Conservation (phyloP, 1,140 invertebrate species). For the Hylaeus anthracinus region DNA sequence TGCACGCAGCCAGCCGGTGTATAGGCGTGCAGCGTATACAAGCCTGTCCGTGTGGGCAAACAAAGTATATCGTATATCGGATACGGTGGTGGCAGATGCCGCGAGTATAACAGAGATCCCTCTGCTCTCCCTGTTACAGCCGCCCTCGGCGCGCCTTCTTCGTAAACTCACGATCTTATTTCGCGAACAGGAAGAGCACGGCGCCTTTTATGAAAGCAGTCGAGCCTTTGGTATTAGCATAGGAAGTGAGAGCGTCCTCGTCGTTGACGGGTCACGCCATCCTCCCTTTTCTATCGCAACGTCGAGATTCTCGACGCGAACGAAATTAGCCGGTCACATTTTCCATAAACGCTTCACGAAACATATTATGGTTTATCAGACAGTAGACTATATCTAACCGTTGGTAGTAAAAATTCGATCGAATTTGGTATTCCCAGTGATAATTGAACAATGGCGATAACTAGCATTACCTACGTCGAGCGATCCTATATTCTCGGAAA, state of each 20-base stretch:
- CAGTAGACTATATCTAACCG: too few relatives aligned
- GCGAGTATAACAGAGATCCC: slow-evolving; percentile 64
- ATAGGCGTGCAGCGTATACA: slow-evolving; percentile 26
- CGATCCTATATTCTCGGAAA: not conserved
- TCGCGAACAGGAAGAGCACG: slow-evolving; percentile 48
- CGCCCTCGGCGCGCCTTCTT: slow-evolving; percentile 18
- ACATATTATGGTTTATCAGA: not conserved
- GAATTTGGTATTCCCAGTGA: too few relatives aligned
- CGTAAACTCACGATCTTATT: slow-evolving; percentile 64
- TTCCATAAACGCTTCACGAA: not conserved
- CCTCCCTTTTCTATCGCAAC: not conserved
- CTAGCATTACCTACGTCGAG: not conserved
- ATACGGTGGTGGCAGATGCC: slow-evolving; percentile 70
- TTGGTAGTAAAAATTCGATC: too few relatives aligned
- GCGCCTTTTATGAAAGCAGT: slow-evolving; percentile 66
- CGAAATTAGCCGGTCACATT: not conserved
- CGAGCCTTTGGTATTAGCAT: slow-evolving; percentile 55
- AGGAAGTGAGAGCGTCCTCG: slow-evolving; percentile 51
- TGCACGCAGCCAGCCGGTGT: slow-evolving; percentile 17
- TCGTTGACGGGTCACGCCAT: not conserved
- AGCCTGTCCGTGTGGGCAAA: slow-evolving; percentile 52
- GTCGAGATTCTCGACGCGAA: not conserved
- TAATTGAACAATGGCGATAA: too few relatives aligned
- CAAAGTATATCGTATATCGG: slow-evolving; percentile 72
- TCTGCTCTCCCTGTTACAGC: slow-evolving; percentile 6